Conservation (phyloP, 2,888 invertebrate genomes). For the Carterocephalus palaemon region DNA sequence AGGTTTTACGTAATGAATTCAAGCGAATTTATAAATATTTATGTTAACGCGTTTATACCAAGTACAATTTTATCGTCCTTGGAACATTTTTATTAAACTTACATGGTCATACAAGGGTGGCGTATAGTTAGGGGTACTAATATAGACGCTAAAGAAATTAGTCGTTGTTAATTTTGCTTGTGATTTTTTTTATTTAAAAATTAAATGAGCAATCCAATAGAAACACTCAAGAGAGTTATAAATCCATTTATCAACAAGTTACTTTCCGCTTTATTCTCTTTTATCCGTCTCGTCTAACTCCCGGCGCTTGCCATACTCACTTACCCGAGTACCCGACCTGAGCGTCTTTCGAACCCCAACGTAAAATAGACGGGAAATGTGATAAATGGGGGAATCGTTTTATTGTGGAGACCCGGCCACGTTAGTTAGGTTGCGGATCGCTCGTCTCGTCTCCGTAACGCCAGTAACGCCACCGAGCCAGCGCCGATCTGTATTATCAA, state of each 20-base stretch:
- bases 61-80: no score
- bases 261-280: conserved; percentile 71
- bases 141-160: no score
- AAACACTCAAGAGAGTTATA: conserved; percentile 63
- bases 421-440: conserved; percentile 69
- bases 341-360: conserved; percentile 67
- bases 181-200: conserved; percentile 37
- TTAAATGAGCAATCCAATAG: conserved; percentile 65
- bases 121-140: no score
- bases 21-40: no score
- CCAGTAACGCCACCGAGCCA: conserved; percentile 24
- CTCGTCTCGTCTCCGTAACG: conserved; percentile 51
- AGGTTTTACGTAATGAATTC: conserved; percentile 1
- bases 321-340: conserved; percentile 59
- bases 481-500: conserved; percentile 65
- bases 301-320: conserved; percentile 60
- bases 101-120: no score
- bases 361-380: conserved; percentile 78
- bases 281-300: conserved; percentile 61
- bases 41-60: no score
- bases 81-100: no score
- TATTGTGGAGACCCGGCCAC: conserved; percentile 68
- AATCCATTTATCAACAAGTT: conserved; percentile 68
- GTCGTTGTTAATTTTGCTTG: no score
- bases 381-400: conserved; percentile 78